A percentile compares a stretch with the other conserved stretches of the same genome.
Conservation (phyloP, 2,888 invertebrate species). For the Coecobrya sp. region DNA sequence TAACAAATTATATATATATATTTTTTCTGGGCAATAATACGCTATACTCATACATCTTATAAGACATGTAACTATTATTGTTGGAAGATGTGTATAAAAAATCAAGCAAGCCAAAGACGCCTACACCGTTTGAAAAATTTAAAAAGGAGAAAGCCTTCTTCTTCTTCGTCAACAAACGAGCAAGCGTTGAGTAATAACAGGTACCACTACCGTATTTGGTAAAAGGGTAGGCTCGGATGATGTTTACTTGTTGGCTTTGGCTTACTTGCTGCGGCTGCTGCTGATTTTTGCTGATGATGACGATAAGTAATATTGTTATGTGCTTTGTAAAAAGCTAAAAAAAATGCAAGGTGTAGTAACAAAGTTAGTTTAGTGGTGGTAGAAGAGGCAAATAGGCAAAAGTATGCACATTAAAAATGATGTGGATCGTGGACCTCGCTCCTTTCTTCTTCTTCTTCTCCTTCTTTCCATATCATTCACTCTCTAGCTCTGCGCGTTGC, state of each 20-base stretch:
- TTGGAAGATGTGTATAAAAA: constrained; percentile 8
- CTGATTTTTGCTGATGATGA: not conserved
- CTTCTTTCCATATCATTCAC: not conserved
- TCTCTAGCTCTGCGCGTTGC: not conserved
- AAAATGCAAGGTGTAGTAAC: not conserved
- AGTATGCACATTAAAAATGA: constrained; percentile 26
- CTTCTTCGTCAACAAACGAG: constrained; percentile 19
- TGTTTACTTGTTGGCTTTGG: constrained; percentile 66
- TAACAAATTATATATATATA: too few relatives aligned
- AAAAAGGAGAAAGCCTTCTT: constrained; percentile 86
- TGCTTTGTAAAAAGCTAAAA: constrained; percentile 22
- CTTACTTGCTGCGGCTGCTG: constrained; percentile 28
- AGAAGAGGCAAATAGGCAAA: too few relatives aligned
- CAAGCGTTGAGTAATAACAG: constrained; percentile 85
- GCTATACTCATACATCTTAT: too few relatives aligned
- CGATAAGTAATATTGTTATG: not conserved
- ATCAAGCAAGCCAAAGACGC: constrained; percentile 79
- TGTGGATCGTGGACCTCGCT: constrained; percentile 49
- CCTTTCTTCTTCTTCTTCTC: constrained; percentile 35
- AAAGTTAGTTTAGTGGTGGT: not conserved
- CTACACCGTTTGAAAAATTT: constrained; percentile 84
- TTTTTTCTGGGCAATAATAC: too few relatives aligned
- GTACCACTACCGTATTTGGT: constrained; percentile 85
- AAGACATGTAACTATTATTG: not conserved
- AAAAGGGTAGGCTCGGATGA: constrained; percentile 72